Evolutionary conservation across 2,888 invertebrate genomes (phyloP), one percentile per base, ranked within the genome.

Genomic region (Lasioglossum leucozonium): DNA sequence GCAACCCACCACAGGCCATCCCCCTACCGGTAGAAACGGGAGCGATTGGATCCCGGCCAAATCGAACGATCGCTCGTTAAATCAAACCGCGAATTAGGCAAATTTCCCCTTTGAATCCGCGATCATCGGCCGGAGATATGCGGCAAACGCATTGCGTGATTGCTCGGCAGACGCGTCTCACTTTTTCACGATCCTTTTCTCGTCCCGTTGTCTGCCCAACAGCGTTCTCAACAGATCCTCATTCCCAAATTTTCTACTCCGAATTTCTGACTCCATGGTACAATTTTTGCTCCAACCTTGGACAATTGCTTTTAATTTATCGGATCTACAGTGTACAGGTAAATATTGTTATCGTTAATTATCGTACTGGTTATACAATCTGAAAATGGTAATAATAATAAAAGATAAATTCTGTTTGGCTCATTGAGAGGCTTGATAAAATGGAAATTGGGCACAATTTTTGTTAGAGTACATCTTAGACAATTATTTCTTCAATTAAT

Each of bases 61-160:
- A 93, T 92, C 93, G 92, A 90, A 91, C 91, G 90, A 91, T 91
- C 88, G 90, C 86, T 91, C 89, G 92, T 92, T 91, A 92, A 93
- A 91, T 92, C 89, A 89, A 89, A 89, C 88, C 91, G 86, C 90
- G 91, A 93, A 92, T 93, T 90, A 90, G 88, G 85, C 82, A 89
- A 91, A 93, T 91, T 86, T 86, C 75, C 84, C 16, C 40, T 76
- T 51, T 71, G 67, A 67, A 69, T 74, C 37, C 65, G 13, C 62
- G 75, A 82, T 74, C 65, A 58, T 55, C 62, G 67, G 26, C 26
- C 51, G 67, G 34, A 6, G 40, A 58, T 30, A 69, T n/a, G 77
- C 26, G 72, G 51, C 71, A 37, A 71, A 34, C n/a, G 13, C n/a
- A 4, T 16, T 13, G 42, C 11, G n/a, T n/a, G 72, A 47, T 73